Percentiles rank a stretch among this genome's conserved stretches.
phyloP scores from a whole-genome alignment of 2,888 invertebrate genomes.

The Apamea crenata region DNA sequence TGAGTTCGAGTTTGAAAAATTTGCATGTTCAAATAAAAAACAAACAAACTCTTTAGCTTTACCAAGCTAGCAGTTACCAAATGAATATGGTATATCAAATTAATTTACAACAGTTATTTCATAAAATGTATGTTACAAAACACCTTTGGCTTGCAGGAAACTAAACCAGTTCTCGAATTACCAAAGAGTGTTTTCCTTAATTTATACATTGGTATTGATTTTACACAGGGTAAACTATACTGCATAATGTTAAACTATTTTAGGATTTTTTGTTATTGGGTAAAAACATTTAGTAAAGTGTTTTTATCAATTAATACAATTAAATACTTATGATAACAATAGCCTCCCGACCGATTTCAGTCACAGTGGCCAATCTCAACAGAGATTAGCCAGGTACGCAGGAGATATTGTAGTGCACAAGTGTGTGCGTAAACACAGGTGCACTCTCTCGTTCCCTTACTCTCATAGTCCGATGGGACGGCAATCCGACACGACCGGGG shows the following conservation, averaged over 20 bases:
- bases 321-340: neutral
- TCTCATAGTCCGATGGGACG: too few species aligned
- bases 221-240: slow-evolving; percentile 18
- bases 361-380: too few species aligned
- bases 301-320: neutral
- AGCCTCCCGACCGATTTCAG: too few species aligned
- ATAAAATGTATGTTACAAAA: neutral
- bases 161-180: slow-evolving; percentile 5
- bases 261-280: slow-evolving; percentile 6
- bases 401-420: too few species aligned
- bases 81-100: neutral
- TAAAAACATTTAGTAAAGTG: slow-evolving; percentile 7
- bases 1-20: too few species aligned
- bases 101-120: neutral
- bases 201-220: neutral
- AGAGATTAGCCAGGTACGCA: too few species aligned
- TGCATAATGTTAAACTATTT: slow-evolving; percentile 2
- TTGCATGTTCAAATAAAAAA: too few species aligned
- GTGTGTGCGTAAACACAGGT: too few species aligned
- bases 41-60: too few species aligned
- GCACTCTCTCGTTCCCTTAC: too few species aligned
- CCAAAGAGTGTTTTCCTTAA: slow-evolving; percentile 32
- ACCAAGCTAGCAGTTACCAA: too few species aligned
- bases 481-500: too few species aligned
- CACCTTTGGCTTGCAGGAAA: slow-evolving; percentile 12